Conservation (phyloP, 2,113 vertebrate genomes). For the Plecotus auritus region DNA sequence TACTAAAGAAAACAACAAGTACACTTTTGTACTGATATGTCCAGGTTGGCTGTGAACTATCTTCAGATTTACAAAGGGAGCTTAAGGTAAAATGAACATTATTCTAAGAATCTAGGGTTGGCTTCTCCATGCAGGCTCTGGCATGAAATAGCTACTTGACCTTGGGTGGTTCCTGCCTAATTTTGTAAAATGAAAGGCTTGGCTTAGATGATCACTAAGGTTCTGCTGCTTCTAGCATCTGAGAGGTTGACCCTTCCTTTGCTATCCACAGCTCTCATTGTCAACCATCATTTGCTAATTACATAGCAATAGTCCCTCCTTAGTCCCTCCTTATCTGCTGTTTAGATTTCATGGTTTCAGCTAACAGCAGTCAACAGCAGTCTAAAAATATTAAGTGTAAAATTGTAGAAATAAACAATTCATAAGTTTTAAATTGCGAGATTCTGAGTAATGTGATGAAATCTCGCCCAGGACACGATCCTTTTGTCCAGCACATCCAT, state of each 20-base stretch:
- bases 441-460: neutral
- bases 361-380: neutral
- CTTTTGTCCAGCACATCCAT: neutral
- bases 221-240: neutral
- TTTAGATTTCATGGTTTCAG: neutral
- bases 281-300: neutral
- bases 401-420: neutral
- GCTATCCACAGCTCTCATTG: neutral
- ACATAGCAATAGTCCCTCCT: neutral
- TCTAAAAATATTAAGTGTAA: neutral
- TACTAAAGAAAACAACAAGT: neutral
- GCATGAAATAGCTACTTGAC: neutral
- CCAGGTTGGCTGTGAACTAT: neutral
- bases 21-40: neutral
- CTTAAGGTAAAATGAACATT: neutral
- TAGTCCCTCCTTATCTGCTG: neutral
- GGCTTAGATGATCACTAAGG: neutral
- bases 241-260: neutral
- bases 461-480: neutral
- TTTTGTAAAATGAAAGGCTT: neutral
- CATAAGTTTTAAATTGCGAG: neutral
- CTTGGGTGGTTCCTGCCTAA: neutral
- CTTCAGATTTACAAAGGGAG: neutral
- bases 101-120: neutral
- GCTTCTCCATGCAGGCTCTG: neutral